Base-by-base conservation (phyloP, 2,888 invertebrate genomes). In the Myathropa florea region DNA sequence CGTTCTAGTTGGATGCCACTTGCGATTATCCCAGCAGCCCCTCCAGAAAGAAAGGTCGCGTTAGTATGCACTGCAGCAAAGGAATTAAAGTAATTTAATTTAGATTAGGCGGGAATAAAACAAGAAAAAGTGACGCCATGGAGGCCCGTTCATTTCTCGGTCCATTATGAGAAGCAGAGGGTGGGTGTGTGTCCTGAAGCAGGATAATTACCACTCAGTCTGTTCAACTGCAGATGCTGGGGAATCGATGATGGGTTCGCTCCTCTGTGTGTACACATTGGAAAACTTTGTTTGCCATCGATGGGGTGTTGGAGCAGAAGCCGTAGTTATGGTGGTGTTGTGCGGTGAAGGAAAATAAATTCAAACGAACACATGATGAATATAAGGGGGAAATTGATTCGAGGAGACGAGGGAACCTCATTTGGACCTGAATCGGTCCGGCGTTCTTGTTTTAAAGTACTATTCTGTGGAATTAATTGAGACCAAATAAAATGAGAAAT, bases 241-340 rank as follows among this genome's bases (percentile, higher is more conserved):
- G 64, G 28, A 64, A 70, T 73, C 68, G 80, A 83, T 80, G 75
- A 72, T 77, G n/a, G 23, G 60, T 30, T 30, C 30, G 53, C 6
- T 70, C 21, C 23, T 63, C 10, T 75, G 46, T 71, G 12, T 53
- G 23, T 53, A 57, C 39, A 67, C 14, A 61, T 57, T 30, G 53
- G 23, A 53, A 68, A 83, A 75, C 79, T 79, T 79, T 73, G 46
- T 73, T 73, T 73, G 65, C 82, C 64, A 68, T 65, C 73, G 80
- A 84, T 80, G 70, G 71, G 80, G 84, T 81, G 81, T 76, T 81
- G 72, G 64, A 77, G 84, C 84, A 77, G 71, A 85, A 84, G 76
- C 61, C 76, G 60, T 75, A 59, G 68, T 68, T 67, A 79, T 72
- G 63, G 65, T 75, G 73, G 18, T 6, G 23, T 61, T 33, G 30